These are phyloP conservation scores for Caenorhabditis sp. DNA, from an alignment of 2,888 invertebrate species.

Conservation along the genomic window DNA sequence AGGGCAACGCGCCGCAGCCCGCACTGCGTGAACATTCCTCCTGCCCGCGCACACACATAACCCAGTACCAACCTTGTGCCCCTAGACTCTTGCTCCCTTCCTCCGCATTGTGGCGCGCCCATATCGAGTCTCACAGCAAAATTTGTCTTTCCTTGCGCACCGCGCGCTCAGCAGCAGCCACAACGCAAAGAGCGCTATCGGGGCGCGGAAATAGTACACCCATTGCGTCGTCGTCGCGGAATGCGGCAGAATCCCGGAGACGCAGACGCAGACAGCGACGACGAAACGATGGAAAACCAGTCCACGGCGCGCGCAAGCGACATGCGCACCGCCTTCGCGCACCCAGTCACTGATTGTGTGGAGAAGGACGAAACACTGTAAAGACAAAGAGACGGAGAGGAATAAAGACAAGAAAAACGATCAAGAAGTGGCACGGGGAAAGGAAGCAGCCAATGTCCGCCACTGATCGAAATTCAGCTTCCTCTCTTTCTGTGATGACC, in stretches of 20 bases:
- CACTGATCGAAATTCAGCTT: slow-evolving; percentile 55
- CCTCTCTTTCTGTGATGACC: slow-evolving; percentile 5
- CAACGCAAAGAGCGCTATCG: slow-evolving; percentile 27
- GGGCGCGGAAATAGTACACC: slow-evolving; percentile 53
- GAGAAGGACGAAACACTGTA: slow-evolving; percentile 5
- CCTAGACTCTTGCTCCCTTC: slow-evolving; percentile 31
- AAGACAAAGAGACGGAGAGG: slow-evolving; percentile 23
- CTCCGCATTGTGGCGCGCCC: slow-evolving; percentile 8
- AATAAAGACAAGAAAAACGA: slow-evolving; percentile 36
- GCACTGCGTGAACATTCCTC: slow-evolving; percentile 43
- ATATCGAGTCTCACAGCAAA: slow-evolving; percentile 35
- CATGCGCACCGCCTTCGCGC: slow-evolving; percentile 46
- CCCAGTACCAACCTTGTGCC: slow-evolving; percentile 46
- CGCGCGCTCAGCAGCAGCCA: slow-evolving; percentile 19
- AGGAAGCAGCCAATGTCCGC: slow-evolving; percentile 25
- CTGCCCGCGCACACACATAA: slow-evolving; percentile 38
- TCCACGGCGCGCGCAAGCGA: slow-evolving; percentile 45
- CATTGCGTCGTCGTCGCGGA: slow-evolving; percentile 41
- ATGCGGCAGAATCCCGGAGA: slow-evolving; percentile 46
- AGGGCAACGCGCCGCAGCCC: slow-evolving; percentile 25
- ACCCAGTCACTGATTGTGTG: slow-evolving; percentile 36
- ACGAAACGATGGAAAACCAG: slow-evolving; percentile 50
- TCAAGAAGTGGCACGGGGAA: slow-evolving; percentile 47
- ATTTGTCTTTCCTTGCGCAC: slow-evolving; percentile 39
- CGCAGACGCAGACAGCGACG: slow-evolving; percentile 44